A percentile compares a stretch with the other conserved stretches of the same genome.
phyloP scores from a whole-genome alignment of 1,140 invertebrate genomes.

The Drosophila parvula region DNA sequence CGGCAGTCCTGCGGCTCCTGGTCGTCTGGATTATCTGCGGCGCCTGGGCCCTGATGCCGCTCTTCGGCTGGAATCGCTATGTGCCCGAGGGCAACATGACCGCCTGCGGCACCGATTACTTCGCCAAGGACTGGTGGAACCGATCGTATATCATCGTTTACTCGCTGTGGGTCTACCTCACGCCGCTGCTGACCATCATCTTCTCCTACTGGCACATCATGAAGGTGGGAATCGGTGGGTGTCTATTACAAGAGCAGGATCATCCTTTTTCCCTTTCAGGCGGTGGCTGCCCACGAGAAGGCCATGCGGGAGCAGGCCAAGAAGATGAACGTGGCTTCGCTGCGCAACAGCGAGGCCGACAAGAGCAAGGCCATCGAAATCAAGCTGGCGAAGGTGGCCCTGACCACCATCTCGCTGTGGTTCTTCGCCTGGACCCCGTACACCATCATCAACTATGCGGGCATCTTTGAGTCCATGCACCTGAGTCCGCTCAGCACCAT shows the following conservation, averaged over 20 bases:
- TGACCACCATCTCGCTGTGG: slow-evolving; percentile 90
- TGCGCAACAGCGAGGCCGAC: slow-evolving; percentile 87
- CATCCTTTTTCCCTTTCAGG: slow-evolving; percentile 69
- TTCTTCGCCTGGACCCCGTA: slow-evolving; percentile 92
- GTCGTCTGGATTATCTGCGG: slow-evolving; percentile 89
- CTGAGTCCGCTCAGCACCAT: slow-evolving; percentile 88
- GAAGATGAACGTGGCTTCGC: slow-evolving; percentile 89
- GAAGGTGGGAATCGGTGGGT: slow-evolving; percentile 84
- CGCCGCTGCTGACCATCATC: slow-evolving; percentile 88
- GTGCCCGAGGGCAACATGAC: slow-evolving; percentile 93
- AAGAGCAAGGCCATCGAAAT: slow-evolving; percentile 86
- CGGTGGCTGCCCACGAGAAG: slow-evolving; percentile 89
- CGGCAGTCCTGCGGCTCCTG: slow-evolving; percentile 88
- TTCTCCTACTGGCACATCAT: slow-evolving; percentile 90
- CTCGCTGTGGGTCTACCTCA: slow-evolving; percentile 87
- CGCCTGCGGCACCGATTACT: slow-evolving; percentile 91
- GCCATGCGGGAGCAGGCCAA: slow-evolving; percentile 89
- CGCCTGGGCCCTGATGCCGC: slow-evolving; percentile 89
- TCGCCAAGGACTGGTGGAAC: slow-evolving; percentile 87
- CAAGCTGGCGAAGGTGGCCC: slow-evolving; percentile 88
- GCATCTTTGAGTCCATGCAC: slow-evolving; percentile 87
- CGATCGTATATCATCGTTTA: slow-evolving; percentile 88
- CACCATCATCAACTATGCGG: slow-evolving; percentile 89
- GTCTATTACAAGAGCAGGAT: not conserved
- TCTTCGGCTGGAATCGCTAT: slow-evolving; percentile 93